Base-by-base conservation (phyloP, 2,113 vertebrate species). In the Poeciliopsis retropinna region DNA sequence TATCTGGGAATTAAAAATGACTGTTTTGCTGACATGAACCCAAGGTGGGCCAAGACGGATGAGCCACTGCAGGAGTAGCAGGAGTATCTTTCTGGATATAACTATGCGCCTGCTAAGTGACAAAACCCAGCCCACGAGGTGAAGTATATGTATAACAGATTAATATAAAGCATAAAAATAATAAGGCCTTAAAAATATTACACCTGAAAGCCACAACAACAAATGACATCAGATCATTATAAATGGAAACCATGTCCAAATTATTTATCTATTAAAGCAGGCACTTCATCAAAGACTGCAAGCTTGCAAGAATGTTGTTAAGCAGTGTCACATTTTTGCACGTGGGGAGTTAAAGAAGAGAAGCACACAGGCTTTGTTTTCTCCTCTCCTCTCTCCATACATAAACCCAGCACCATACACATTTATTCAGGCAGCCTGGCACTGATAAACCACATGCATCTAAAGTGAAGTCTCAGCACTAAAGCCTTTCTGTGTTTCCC, bases 401-500 rank as follows among this genome's bases (percentile, higher is more conserved):
- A 68, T 64, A 78, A 80, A 88, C 73, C 72, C 81, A 81, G 72
- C 30, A 67, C 71, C 32, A 60, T 73, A 67, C 61, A 28, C 80
- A 83, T 85, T 85, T 78, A 69, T 73, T 65, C 73, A 62, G 28
- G 66, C 61, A 61, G 37, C 70, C 12, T 12, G 76, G 72, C 78
- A 39, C 76, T 90, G 91, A 94, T 87, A 72, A 93, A 93, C 86
- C 85, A 79, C 74, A 73, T 65, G 77, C 47, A 73, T 80, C 60
- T 19, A 88, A 94, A 93, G 72, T 89, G 87, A 92, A 92, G 78
- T 14, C 86, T 94, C 94, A 94, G 94, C 94, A 93, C 28, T 90
- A 91, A 84, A 73, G 75, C 74, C 78, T 74, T 72, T 85, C 83
- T 70, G 73, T 72, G 85, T 78, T 87, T 83, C 82, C 80, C 85